Evolutionary conservation across 1,140 invertebrate genomes (phyloP).

Genomic region (Stegodyphus dumicola): DNA sequence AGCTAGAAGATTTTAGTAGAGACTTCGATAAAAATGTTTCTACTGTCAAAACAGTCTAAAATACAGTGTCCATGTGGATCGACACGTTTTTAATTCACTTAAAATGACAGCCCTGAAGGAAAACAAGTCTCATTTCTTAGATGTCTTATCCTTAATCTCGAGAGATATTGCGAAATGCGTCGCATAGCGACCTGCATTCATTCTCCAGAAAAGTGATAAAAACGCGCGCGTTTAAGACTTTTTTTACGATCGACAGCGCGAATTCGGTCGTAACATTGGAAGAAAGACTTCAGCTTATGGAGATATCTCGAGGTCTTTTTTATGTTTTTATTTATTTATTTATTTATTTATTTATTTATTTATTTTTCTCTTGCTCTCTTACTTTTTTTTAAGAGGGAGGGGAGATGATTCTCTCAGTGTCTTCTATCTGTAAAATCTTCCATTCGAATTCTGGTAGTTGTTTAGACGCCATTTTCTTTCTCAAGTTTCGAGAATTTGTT

Average conservation of each 20-base stretch:
- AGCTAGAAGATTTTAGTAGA: too few relatives aligned
- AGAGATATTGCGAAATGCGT: constrained; percentile 2
- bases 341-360: too few relatives aligned
- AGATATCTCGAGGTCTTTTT: not conserved
- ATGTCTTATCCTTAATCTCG: too few relatives aligned
- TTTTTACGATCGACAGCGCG: constrained; percentile 25
- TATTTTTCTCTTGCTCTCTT: not conserved
- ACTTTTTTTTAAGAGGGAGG: too few relatives aligned
- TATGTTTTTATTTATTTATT: too few relatives aligned
- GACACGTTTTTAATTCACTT: too few relatives aligned
- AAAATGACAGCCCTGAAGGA: too few relatives aligned
- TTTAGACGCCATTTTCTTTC: not conserved
- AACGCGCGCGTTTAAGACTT: not conserved
- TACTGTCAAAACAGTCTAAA: too few relatives aligned
- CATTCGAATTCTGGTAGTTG: not conserved
- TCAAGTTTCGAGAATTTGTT: not conserved
- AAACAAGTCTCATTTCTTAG: too few relatives aligned
- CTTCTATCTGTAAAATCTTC: not conserved
- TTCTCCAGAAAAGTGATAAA: constrained; percentile 42
- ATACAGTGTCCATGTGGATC: too few relatives aligned
- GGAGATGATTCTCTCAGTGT: too few relatives aligned
- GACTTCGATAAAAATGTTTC: too few relatives aligned
- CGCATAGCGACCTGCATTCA: constrained; percentile 24
- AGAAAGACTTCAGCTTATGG: not conserved
- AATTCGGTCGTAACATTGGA: constrained; percentile 22